Evolutionary conservation across 2,113 vertebrate species (phyloP), one percentile per base, ranked within the genome.

Genomic region (Tragelaphus scriptus): DNA sequence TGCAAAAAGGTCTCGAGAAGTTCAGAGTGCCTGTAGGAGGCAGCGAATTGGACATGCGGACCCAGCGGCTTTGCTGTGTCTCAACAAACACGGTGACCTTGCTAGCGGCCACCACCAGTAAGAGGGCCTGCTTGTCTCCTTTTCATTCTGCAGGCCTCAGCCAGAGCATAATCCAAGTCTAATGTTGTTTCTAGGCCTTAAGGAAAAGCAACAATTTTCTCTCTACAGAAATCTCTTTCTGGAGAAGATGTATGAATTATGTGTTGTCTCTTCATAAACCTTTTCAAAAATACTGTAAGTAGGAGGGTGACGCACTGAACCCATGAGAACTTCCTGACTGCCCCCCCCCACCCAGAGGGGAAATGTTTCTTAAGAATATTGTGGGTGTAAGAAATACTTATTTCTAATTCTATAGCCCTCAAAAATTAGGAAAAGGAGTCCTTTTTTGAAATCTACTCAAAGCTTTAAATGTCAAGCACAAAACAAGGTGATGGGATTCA

Each of bases 131-230:
- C 58, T 44, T 71, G 75, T 65, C 93, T 97, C 80, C 77, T 81
- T 81, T 77, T 90, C 97, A 84, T 88, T 97, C 87, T 58, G 93
- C 95, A 68, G n/a, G 8, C 47, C 86, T 95, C 89, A 30, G 8
- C 55, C 71, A 63, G 63, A 86, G 86, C 75, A 59, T 19, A 89
- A 85, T 61, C 68, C 51, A 91, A 93, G 56, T 87, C 55, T 84
- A 93, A 55, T 87, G 51, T 56, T 79, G 32, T 86, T 94, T 81
- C 79, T 75, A 81, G 88, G 84, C 40, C 56, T 95, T 84, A 49
- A 93, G 58, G 36, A 89, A 97, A 96, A 65, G 59, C 30, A 94
- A 84, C 17, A 36, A 7, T 59, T 87, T 85, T 88, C 26, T 91
- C 68, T 28, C 71, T 88, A 49, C 7, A 63, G 71, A 97, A 92